Conservation (phyloP, 2,113 vertebrate genomes). For the Phaethornis superciliosus region DNA sequence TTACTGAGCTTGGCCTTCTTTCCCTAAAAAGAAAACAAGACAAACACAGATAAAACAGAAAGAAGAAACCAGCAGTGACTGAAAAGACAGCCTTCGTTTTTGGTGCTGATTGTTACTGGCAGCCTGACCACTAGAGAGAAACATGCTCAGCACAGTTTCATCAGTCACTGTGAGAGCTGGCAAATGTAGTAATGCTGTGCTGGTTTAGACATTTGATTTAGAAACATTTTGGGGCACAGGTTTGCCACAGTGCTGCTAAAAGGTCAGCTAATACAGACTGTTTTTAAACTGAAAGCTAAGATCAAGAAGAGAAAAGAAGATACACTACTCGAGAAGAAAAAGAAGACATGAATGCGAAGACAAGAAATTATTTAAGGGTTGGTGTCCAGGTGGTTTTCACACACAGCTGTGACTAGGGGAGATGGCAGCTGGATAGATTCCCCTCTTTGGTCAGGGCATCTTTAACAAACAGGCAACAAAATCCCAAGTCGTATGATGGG, state of each 20-base stretch:
- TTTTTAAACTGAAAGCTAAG: background rate
- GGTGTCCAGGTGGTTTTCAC: background rate
- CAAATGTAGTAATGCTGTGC: background rate
- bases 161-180: background rate
- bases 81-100: conserved; percentile 2
- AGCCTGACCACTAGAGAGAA: background rate
- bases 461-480: background rate
- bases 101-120: background rate
- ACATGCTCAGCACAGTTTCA: background rate
- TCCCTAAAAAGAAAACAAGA: background rate
- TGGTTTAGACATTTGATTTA: background rate
- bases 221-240: background rate
- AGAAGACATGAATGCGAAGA: background rate
- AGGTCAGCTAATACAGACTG: background rate
- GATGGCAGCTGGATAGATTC: background rate
- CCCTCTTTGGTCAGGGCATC: background rate
- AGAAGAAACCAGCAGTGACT: background rate
- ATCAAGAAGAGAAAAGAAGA: background rate
- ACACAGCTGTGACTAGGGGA: background rate
- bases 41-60: background rate
- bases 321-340: background rate
- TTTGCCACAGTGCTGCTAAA: background rate
- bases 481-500: background rate
- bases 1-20: background rate
- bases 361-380: background rate